These are phyloP conservation scores for Lota lota DNA, from an alignment of 2,113 vertebrate species.

Conservation along the genomic window DNA sequence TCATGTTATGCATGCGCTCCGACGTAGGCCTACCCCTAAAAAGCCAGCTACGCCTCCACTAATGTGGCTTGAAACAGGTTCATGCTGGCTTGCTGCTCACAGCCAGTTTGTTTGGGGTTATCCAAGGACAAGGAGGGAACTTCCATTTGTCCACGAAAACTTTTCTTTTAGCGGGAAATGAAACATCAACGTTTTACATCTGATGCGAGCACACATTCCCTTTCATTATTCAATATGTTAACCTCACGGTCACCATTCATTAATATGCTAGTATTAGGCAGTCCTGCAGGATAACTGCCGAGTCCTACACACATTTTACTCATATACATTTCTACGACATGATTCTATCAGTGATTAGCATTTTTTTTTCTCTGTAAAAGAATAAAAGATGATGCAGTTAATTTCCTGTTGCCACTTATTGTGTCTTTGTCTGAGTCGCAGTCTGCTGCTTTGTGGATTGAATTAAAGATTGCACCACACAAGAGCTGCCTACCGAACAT, in stretches of 20 bases:
- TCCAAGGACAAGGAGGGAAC: too few relatives aligned
- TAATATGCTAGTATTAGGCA: conserved; percentile 30
- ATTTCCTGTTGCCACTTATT: conserved; percentile 52
- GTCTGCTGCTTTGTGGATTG: conserved; percentile 26
- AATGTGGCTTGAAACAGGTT: too few relatives aligned
- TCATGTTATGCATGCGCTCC: conserved; percentile 32
- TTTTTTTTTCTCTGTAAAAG: conserved; percentile 37
- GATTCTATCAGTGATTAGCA: conserved; percentile 33
- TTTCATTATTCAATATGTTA: conserved; percentile 43
- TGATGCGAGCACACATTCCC: conserved; percentile 29
- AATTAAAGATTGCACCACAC: too few relatives aligned
- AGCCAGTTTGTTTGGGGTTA: too few relatives aligned
- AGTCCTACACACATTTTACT: conserved; percentile 28
- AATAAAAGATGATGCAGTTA: conserved; percentile 48
- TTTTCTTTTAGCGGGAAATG: conserved; percentile 21
- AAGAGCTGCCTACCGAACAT: too few relatives aligned
- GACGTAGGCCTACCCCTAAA: neutral
- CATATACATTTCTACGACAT: conserved; percentile 38
- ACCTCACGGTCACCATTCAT: conserved; percentile 33
- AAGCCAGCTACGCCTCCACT: too few relatives aligned
- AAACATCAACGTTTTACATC: conserved; percentile 37
- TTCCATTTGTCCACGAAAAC: conserved; percentile 32
- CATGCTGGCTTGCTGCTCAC: too few relatives aligned
- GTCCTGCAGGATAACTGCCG: conserved; percentile 9
- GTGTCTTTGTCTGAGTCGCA: conserved; percentile 35